phyloP scores from a whole-genome alignment of 1,140 invertebrate species.

The Lepidurus apus region DNA sequence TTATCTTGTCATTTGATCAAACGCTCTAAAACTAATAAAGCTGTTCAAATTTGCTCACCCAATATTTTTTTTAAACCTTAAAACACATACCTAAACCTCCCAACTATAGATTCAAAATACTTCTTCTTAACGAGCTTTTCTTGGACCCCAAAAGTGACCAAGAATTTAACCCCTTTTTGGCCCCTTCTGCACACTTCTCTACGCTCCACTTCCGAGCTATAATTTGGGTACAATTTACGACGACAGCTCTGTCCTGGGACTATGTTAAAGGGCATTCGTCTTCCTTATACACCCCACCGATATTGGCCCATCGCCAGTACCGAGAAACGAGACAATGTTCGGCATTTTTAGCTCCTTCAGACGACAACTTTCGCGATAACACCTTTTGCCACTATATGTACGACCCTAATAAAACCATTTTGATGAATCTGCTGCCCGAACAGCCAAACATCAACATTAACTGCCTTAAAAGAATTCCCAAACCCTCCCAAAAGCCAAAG shows the following conservation, averaged over 20 bases:
- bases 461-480: not conserved
- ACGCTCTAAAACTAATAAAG: too few relatives aligned
- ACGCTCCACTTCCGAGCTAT: not conserved
- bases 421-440: not conserved
- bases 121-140: slow-evolving; percentile 15
- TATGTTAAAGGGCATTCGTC: not conserved
- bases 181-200: not conserved
- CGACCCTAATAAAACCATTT: not conserved
- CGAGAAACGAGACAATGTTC: not conserved
- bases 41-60: too few relatives aligned
- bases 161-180: not conserved
- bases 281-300: not conserved
- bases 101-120: not conserved
- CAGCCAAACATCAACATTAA: not conserved
- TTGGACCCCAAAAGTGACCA: not conserved
- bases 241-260: slow-evolving; percentile 13
- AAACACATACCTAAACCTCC: too few relatives aligned
- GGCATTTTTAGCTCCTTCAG: not conserved
- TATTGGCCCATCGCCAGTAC: not conserved
- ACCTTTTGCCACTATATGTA: not conserved
- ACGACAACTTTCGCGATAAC: not conserved
- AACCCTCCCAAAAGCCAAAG: not conserved
- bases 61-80: too few relatives aligned
- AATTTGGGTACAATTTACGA: not conserved
- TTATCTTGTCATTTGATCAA: too few relatives aligned